Evolutionary conservation across 2,113 vertebrate genomes (phyloP).

Genomic region (Spermophilus dauricus): DNA sequence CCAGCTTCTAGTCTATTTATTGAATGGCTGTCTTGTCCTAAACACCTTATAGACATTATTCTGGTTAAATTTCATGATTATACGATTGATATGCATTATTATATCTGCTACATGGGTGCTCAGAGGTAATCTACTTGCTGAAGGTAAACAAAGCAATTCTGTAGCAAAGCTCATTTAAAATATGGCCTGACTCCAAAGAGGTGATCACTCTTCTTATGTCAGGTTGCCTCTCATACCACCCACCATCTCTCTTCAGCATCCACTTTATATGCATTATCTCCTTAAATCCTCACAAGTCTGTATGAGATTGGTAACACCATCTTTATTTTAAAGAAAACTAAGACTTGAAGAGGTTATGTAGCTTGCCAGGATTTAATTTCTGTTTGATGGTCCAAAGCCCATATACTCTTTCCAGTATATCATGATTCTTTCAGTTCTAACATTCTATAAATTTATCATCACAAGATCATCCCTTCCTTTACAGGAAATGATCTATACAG

Average conservation of each 20-base stretch:
- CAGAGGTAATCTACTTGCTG: neutral
- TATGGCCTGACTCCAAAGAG: constrained; percentile 2
- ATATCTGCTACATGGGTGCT: neutral
- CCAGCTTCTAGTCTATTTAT: neutral
- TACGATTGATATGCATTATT: neutral
- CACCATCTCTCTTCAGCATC: neutral
- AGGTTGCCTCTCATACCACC: neutral
- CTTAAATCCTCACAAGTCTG: neutral
- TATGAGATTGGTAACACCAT: neutral
- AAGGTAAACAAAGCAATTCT: constrained; percentile 29
- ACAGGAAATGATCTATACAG: neutral
- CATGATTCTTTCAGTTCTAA: neutral
- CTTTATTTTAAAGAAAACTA: constrained; percentile 44
- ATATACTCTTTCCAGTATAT: neutral
- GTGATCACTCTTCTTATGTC: neutral
- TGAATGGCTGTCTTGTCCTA: constrained; percentile 37
- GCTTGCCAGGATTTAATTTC: neutral
- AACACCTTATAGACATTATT: neutral
- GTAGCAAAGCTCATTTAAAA: neutral
- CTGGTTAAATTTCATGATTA: neutral
- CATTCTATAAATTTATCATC: neutral
- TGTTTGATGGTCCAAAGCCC: neutral
- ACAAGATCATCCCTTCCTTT: neutral
- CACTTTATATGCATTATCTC: neutral
- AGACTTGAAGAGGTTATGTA: neutral